Base-by-base conservation (phyloP, 2,113 vertebrate species). In the Pygoscelis antarcticus region DNA sequence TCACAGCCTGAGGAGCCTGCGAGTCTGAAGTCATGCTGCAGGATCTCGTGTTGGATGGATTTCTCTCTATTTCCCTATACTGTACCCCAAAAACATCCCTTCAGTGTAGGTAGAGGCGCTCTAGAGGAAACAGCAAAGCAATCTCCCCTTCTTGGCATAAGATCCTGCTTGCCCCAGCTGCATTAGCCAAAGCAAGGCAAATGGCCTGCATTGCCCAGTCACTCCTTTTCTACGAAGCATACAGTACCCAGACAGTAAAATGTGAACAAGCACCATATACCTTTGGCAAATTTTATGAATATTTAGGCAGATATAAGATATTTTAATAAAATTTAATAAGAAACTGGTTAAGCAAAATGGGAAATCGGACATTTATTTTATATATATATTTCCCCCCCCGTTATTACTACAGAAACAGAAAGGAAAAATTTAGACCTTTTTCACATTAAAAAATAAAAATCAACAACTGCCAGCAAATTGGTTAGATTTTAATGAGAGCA, bases 311-410 rank as follows among this genome's bases (percentile, higher is more conserved):
- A n/a, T 57, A 27, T 8, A 18, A 34, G 1, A 12, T 23, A 36
- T 71, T 62, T 52, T 8, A 6, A 32, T 20, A 57, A 1, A 57
- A 74, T 72, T 72, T 83, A 69, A 5, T n/a, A 57, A 42, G 13
- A 77, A 65, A 9, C 3, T 38, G 13, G 9, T 51, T 40, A 52
- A 93, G 36, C 16, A 81, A 87, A 96, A 69, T 34, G 7, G 7
- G 17, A 69, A 69, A 70, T 65, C 4, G 6, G 7, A 13, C 4
- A 10, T 26, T 10, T 36, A 32, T 51, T 29, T 1, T 42, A 19
- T 13, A 19, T 42, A 42, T 42, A 42, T 8, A 14, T n/a, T 8
- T 3, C 13, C 4, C 2, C 6, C 6, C 1, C 4, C 30, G 20
- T 62, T 30, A 23, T n/a, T 40, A 40, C 7, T 54, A 64, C 8